Base-by-base conservation (phyloP, 2,888 invertebrate species). In the Macaria liturata region DNA sequence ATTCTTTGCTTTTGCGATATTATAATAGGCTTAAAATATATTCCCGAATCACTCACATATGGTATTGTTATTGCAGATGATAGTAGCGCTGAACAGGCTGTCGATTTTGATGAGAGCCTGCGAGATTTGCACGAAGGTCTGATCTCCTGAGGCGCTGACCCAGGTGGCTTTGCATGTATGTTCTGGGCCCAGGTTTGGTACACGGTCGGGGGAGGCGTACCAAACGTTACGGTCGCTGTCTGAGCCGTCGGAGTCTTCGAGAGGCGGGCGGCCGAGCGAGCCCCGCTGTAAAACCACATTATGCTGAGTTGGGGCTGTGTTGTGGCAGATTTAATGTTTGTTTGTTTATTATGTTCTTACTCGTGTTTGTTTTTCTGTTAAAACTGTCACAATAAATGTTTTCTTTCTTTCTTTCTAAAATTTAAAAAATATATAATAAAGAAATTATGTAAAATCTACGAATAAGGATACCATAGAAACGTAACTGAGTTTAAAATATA, bases 81-180 rank as follows among this genome's bases (percentile, higher is more conserved):
- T 96, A 56, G 96, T 97, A 32, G 98, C 96, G 72, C 96, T 96
- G 47, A 96, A 94, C 58, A 99, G 93, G 74, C 96, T 97, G 67
- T 97, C 95, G 0, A 97, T 96, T 82, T 98, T 98, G 64, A 99
- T 97, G n/a, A 98, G 92, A 3, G 96, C 95, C 83, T 98, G 98
- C 68, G 98, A 98, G 54, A 98, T 95, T 83, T 97, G 97, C 49
- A 98, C 93, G 79, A 97, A 98, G 1, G 99, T 99, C 86, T 98
- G 97, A 90, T 99, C 99, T 0, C 98, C 98, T n/a, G 97, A 97
- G 4, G 98, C 98, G 0, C 97, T 96, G 9, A 99, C 94, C 98
- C 98, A 98, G 0, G 97, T 97, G 0, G 98, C 99, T 72, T 96
- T 94, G 68, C 97, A 95, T 0, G 98, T 97, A 88, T 95, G 95